These are phyloP conservation scores for Misgurnus anguillicaudatus DNA, from an alignment of 2,113 vertebrate species.

Conservation along the genomic window DNA sequence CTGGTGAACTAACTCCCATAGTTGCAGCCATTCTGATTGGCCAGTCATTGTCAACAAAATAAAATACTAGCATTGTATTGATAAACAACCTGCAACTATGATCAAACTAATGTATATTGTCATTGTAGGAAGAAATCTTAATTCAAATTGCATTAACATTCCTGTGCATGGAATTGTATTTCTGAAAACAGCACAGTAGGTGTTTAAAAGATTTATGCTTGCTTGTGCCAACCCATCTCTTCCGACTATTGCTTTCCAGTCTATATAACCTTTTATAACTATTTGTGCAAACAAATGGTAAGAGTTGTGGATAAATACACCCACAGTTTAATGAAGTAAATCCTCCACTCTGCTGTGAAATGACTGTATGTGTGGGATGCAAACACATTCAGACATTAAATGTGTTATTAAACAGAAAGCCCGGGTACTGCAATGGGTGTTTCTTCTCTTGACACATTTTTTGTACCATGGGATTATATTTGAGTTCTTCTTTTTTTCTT, in stretches of 20 bases:
- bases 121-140: too few relatives aligned
- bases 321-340: constrained; percentile 22
- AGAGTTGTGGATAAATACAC: constrained; percentile 11
- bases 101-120: background rate
- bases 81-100: background rate
- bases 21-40: too few relatives aligned
- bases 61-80: background rate
- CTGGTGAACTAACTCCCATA: too few relatives aligned
- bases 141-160: too few relatives aligned
- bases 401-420: background rate
- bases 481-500: too few relatives aligned
- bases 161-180: too few relatives aligned
- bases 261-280: constrained; percentile 26
- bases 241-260: constrained; percentile 8
- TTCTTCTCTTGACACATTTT: too few relatives aligned
- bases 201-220: background rate
- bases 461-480: too few relatives aligned
- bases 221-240: background rate
- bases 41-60: too few relatives aligned
- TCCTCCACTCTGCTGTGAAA: background rate
- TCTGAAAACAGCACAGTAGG: too few relatives aligned
- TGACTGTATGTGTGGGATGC: constrained; percentile 22
- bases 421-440: too few relatives aligned
- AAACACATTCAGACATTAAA: constrained; percentile 1
- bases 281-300: background rate